A percentile compares a stretch with the other conserved stretches of the same genome.
phyloP scores from a whole-genome alignment of 2,113 vertebrate genomes.

The Anthoscopus minutus region DNA sequence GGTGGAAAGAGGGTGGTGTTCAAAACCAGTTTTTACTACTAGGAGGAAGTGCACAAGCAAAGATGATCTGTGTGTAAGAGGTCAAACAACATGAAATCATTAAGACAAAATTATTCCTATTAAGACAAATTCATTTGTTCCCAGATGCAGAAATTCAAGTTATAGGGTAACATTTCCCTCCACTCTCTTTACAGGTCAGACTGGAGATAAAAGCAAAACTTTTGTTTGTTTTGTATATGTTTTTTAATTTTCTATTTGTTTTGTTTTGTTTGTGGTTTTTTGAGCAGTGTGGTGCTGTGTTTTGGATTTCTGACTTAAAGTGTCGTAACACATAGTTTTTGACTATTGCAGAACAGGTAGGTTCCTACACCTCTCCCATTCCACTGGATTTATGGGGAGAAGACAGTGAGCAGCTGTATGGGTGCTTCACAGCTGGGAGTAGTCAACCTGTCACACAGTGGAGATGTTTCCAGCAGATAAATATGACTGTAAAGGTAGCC shows the following conservation, averaged over 20 bases:
- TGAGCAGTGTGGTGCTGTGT: not conserved
- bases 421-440: not conserved
- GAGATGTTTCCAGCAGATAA: not conserved
- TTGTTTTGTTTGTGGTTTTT: not conserved
- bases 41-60: not conserved
- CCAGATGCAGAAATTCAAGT: not conserved
- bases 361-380: not conserved
- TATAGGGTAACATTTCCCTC: not conserved
- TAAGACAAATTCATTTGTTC: not conserved
- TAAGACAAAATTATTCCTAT: not conserved
- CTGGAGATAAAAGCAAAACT: not conserved
- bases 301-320: not conserved
- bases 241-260: not conserved
- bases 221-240: too few species aligned
- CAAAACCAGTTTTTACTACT: not conserved
- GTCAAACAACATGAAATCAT: not conserved
- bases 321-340: not conserved
- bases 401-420: fast-evolving
- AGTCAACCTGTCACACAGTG: not conserved
- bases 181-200: not conserved
- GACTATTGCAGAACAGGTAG: not conserved
- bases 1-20: not conserved
- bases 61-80: not conserved
- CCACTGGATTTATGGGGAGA: not conserved
- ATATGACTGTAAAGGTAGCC: not conserved